A percentile compares a stretch with the other conserved stretches of the same genome.
phyloP scores from a whole-genome alignment of 2,797 vertebrate genomes.

The Hafferia zeledoni region DNA sequence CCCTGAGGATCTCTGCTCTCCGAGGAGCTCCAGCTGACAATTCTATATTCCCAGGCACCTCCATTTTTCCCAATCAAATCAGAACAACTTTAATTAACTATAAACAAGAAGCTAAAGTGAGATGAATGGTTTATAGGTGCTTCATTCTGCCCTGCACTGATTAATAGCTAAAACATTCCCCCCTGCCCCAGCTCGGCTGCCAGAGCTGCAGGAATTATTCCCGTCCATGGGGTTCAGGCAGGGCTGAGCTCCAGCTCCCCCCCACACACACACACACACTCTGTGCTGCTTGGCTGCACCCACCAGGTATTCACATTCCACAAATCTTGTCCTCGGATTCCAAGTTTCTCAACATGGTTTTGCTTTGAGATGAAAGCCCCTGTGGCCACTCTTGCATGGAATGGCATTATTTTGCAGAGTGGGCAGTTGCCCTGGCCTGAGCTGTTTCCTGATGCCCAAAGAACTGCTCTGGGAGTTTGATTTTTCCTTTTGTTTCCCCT shows the following conservation, averaged over 20 bases:
- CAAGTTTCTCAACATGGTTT: neutral
- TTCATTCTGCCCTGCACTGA: slow-evolving; percentile 40
- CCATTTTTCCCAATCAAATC: slow-evolving; percentile 1
- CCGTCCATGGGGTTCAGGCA: neutral
- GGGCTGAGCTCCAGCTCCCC: neutral
- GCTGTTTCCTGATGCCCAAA: neutral
- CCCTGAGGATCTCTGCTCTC: neutral
- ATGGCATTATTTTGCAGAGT: neutral
- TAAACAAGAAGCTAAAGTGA: slow-evolving; percentile 50
- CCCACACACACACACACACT: neutral
- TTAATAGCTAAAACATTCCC: slow-evolving; percentile 58
- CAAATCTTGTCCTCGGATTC: neutral
- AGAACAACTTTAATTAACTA: slow-evolving; percentile 35
- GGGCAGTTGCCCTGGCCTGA: neutral
- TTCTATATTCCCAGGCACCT: neutral
- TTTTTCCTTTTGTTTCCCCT: neutral
- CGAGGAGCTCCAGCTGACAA: neutral
- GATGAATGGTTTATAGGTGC: slow-evolving; percentile 52
- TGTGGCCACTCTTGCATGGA: neutral
- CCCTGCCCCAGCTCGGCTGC: slow-evolving; percentile 36
- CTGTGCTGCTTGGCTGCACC: slow-evolving; percentile 24
- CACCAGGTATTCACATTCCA: slow-evolving; percentile 9
- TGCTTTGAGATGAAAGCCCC: neutral
- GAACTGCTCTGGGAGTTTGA: neutral
- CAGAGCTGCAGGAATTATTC: slow-evolving; percentile 37